Evolutionary conservation across 2,888 invertebrate species (phyloP).

Genomic region (Petrophora chlorosata): DNA sequence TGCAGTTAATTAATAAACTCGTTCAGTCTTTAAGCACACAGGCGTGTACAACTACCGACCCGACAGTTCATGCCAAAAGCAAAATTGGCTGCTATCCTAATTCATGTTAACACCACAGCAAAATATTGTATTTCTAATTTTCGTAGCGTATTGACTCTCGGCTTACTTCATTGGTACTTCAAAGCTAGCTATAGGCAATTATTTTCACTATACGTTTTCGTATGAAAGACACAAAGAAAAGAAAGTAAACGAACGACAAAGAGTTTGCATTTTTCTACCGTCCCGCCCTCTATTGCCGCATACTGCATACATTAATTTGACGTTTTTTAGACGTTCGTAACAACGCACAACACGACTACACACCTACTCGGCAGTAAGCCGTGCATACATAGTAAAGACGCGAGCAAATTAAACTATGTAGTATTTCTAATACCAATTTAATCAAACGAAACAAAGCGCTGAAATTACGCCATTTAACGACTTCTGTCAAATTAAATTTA

Average conservation of each 20-base stretch:
- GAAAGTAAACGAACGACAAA: too few relatives aligned
- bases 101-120: slow-evolving; percentile 7
- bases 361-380: background rate
- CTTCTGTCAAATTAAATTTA: slow-evolving; percentile 81
- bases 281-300: too few relatives aligned
- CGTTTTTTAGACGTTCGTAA: too few relatives aligned
- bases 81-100: slow-evolving; percentile 21
- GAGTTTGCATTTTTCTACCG: too few relatives aligned
- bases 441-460: slow-evolving; percentile 70
- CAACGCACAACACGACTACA: background rate
- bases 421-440: slow-evolving; percentile 60
- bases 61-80: slow-evolving; percentile 13
- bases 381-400: background rate
- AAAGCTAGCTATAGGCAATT: too few relatives aligned
- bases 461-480: slow-evolving; percentile 68
- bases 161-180: background rate
- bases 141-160: slow-evolving; percentile 10
- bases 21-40: background rate
- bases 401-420: slow-evolving; percentile 1
- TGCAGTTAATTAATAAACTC: background rate
- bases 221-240: too few relatives aligned
- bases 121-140: slow-evolving; percentile 6
- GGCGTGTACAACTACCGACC: background rate
- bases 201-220: too few relatives aligned
- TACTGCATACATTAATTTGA: too few relatives aligned